Base-by-base conservation (phyloP, 1,140 invertebrate species). In the Galleria mellonella region DNA sequence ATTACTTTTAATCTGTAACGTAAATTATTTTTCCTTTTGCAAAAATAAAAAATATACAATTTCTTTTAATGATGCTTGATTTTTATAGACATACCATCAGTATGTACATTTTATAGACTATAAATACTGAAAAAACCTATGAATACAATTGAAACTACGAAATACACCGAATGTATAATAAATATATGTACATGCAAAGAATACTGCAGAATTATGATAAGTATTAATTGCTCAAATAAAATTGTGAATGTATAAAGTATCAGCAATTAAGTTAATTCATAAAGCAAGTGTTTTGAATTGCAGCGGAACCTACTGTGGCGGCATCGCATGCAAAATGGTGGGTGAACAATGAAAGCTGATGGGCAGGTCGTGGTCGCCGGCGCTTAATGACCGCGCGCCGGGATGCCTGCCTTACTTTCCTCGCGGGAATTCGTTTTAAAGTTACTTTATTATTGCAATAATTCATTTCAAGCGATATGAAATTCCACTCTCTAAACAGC, bases 401-500 rank as follows among this genome's bases (percentile, higher is more conserved):
- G 62, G 62, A 73, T 64, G 58, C 62, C 66, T 62, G 52, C 55
- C 55, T 54, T 62, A 76, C 72, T 72, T 76, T 76, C 69, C 60
- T 62, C 58, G 47, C 44, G 55, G 63, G 66, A 69, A 67, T 70
- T 56, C 54, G 60, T 71, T 68, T 64, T 56, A 60, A 51, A 62
- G 51, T 15, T 36, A 56, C 52, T 60, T 62, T 56, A 50, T 58
- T 55, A 58, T 63, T 52, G 55, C 30, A 51, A 44, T 43, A 38
- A 43, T 51, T 35, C 13, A 30, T 51, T 39, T 40, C 37, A 44
- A 33, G 40, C 17, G 2, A 9, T 10, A 8, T 2, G 30, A n/a
- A 10, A 31, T 31, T 31, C 30, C 30, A 23, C 17, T 23, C 17
- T 23, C 17, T 23, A 23, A 23, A 23, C 6, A 3, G 2, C 2